Conservation (phyloP, 2,888 invertebrate genomes). For the Drosophila paranaensis region DNA sequence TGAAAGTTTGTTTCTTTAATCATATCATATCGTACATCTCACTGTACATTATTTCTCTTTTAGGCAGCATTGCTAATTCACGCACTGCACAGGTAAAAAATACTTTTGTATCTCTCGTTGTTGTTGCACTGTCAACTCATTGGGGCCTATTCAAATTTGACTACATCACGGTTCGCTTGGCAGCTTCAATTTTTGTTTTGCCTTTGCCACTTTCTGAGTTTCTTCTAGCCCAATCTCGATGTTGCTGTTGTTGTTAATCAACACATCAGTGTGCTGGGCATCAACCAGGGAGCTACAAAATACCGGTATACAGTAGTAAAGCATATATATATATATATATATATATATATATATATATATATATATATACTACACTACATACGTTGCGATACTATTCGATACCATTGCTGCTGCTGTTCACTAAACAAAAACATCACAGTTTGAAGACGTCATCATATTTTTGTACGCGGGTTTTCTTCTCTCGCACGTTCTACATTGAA, state of each 20-base stretch:
- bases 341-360: not conserved
- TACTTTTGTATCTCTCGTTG: constrained; percentile 18
- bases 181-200: constrained; percentile 39
- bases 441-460: constrained; percentile 76
- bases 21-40: too few species aligned
- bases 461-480: constrained; percentile 72
- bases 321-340: constrained; percentile 6
- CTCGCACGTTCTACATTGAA: constrained; percentile 67
- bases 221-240: constrained; percentile 46
- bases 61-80: constrained; percentile 24
- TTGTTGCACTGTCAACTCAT: constrained; percentile 45
- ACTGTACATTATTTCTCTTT: not conserved
- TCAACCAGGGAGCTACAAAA: constrained; percentile 47
- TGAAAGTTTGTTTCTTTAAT: too few species aligned
- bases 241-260: constrained; percentile 40
- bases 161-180: constrained; percentile 53
- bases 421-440: constrained; percentile 41
- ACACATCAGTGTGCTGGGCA: constrained; percentile 50
- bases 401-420: constrained; percentile 45
- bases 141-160: constrained; percentile 54
- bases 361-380: constrained; percentile 15
- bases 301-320: constrained; percentile 58
- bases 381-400: constrained; percentile 39
- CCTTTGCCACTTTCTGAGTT: constrained; percentile 35
- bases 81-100: constrained; percentile 51